Evolutionary conservation across 2,888 invertebrate species (phyloP).

Genomic region (Periphyllus acericola): DNA sequence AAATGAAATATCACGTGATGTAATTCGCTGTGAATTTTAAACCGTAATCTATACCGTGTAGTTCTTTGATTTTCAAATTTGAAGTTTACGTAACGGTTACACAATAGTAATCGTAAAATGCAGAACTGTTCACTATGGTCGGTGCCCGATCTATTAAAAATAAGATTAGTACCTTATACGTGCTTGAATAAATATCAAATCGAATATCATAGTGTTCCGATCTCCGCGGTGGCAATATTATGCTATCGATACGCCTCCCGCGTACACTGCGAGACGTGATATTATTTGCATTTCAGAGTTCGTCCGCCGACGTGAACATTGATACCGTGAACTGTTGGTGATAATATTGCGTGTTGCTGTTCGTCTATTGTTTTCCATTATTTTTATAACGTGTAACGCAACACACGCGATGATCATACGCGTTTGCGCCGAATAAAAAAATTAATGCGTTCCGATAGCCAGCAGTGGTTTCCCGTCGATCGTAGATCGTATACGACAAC

Average conservation of each 20-base stretch:
- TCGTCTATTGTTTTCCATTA: not conserved
- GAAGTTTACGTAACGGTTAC: not conserved
- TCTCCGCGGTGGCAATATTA: no score
- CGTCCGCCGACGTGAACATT: not conserved
- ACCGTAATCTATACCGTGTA: not conserved
- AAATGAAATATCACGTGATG: not conserved
- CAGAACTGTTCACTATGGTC: no score
- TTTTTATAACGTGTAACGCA: not conserved
- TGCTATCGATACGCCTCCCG: no score
- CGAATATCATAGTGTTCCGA: not conserved
- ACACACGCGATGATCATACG: not conserved
- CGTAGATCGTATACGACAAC: not conserved
- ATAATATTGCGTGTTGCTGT: not conserved
- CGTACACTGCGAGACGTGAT: no score
- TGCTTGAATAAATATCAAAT: not conserved
- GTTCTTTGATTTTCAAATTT: not conserved
- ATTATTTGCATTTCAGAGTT: constrained; percentile 7
- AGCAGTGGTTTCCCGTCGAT: not conserved
- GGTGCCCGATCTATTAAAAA: no score
- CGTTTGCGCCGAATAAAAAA: not conserved
- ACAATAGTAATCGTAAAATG: no score
- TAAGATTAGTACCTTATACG: not conserved
- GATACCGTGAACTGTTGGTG: not conserved
- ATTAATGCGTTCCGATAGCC: not conserved
- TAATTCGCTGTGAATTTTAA: not conserved